Conservation (phyloP, 1,140 invertebrate genomes). For the Coptotermes formosanus region DNA sequence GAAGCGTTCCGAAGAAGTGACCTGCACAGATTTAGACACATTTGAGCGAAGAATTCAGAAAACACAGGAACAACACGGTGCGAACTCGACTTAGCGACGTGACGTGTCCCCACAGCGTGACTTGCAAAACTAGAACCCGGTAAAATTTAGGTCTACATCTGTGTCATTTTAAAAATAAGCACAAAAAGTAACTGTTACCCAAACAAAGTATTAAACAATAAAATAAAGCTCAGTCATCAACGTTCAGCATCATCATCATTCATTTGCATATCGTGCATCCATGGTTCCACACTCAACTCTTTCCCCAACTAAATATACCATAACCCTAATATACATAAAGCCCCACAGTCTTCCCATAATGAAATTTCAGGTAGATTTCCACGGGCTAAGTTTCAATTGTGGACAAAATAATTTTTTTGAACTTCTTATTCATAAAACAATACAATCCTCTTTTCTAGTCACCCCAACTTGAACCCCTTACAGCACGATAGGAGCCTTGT, state of each 20-base stretch:
- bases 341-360: not conserved
- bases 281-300: too few species aligned
- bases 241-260: not conserved
- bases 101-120: too few species aligned
- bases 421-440: slow-evolving; percentile 15
- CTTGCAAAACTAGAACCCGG: too few species aligned
- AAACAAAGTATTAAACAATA: not conserved
- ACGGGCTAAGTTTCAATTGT: not conserved
- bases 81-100: too few species aligned
- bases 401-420: not conserved
- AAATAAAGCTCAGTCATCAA: not conserved
- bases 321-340: not conserved
- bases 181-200: not conserved
- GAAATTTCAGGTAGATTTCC: not conserved
- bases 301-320: not conserved
- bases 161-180: not conserved
- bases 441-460: not conserved
- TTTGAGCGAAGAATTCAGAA: too few species aligned
- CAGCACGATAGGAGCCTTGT: not conserved
- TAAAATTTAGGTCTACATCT: too few species aligned
- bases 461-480: not conserved
- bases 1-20: too few species aligned
- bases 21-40: too few species aligned
- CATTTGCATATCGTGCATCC: not conserved
- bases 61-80: too few species aligned